Base-by-base conservation (phyloP, 2,797 vertebrate genomes). In the Chanos chanos region DNA sequence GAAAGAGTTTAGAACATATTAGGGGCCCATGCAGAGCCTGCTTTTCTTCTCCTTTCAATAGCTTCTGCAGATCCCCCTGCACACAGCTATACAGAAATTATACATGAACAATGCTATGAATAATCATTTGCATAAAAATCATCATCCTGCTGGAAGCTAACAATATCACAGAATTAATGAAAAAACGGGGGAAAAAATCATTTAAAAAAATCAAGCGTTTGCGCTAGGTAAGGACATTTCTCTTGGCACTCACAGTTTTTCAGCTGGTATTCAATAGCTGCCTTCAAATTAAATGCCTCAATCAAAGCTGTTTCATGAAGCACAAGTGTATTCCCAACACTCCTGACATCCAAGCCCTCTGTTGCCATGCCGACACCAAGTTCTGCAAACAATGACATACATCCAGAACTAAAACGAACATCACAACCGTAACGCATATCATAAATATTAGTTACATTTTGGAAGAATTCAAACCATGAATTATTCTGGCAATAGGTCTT, bases 261-360 rank as follows among this genome's bases (percentile, higher is more conserved):
- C 65, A 94, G 83, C 71, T 97, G 95, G 80, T 94, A 97, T 67
- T 99, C 93, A 4, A 97, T 94, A 75, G 94, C 95, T 0, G 94
- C 94, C 81, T 97, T 97, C 33, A 99, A 91, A 85, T 99, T 99
- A 79, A 97, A 96, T 47, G 93, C 94, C 79, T 99, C 96, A 37
- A 99, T 91, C 54, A 99, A 85, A 5, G 94, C 92, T 0, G 94
- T 94, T 78, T 93, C 90, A 31, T 97, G 96, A 60, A 99, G 89
- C 1, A 94, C 89, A 55, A 93, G 78, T 0, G 94, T 97, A 84
- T 99, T 99, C 31, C 96, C 96, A 1, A 99, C 96, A 0, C 96
- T 98, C 73, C 88, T 91, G n/a, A 95, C 88, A 0, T 98, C 94
- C 0, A 96, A 91, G 68, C 95, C 95, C 65, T 97, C 95, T 0